Evolutionary conservation across 2,113 vertebrate genomes (phyloP).

Genomic region (Abramis brama): DNA sequence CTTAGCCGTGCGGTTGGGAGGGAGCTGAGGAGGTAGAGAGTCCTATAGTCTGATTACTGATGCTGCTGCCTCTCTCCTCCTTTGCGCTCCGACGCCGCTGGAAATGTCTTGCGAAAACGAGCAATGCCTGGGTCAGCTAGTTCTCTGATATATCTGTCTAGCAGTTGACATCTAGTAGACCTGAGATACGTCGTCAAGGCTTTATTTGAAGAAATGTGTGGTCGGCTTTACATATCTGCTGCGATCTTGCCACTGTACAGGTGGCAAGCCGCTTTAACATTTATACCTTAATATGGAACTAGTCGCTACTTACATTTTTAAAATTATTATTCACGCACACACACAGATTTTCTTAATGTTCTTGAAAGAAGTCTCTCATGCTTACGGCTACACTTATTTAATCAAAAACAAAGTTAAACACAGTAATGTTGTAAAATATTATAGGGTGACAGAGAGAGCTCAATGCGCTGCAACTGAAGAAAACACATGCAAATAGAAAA

Average conservation of each 20-base stretch:
- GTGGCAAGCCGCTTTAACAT: not conserved
- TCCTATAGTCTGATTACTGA: slow-evolving; percentile 64
- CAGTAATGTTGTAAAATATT: not conserved
- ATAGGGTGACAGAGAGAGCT: no score
- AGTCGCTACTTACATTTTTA: not conserved
- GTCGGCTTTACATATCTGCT: slow-evolving; percentile 26
- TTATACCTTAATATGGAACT: not conserved
- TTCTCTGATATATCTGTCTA: slow-evolving; percentile 47
- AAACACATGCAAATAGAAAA: no score
- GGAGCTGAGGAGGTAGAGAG: slow-evolving; percentile 39
- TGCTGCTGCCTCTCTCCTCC: slow-evolving; percentile 62
- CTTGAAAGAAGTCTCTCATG: not conserved
- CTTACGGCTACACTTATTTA: not conserved
- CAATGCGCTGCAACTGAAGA: no score
- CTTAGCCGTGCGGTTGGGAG: slow-evolving; percentile 35
- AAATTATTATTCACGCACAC: no score
- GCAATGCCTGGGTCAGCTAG: slow-evolving; percentile 38
- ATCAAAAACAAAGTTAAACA: not conserved
- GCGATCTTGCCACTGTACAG: not conserved
- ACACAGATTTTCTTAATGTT: not conserved
- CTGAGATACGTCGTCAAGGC: not conserved
- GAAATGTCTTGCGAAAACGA: slow-evolving; percentile 51
- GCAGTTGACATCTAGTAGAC: slow-evolving; percentile 53
- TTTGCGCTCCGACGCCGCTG: slow-evolving; percentile 55
- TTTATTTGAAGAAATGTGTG: slow-evolving; percentile 25